phyloP scores from a whole-genome alignment of 2,888 invertebrate genomes.

The Cordilura impudica region DNA sequence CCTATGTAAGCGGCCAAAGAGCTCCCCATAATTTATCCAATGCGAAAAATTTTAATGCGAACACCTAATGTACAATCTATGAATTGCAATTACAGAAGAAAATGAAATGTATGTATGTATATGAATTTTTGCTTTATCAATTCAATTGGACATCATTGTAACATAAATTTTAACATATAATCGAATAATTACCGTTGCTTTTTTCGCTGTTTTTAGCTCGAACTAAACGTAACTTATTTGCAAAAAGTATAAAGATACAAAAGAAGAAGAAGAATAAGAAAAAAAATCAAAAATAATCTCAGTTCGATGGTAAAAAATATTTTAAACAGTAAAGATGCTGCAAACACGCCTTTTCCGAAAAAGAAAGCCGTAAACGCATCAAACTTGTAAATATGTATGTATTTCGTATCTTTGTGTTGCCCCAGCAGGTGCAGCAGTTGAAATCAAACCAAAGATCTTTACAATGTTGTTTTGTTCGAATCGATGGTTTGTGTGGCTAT shows the following conservation, averaged over 20 bases:
- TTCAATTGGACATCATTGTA: slow-evolving; percentile 46
- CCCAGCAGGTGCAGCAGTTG: slow-evolving; percentile 25
- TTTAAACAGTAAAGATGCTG: slow-evolving; percentile 13
- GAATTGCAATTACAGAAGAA: neutral
- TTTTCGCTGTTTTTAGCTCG: slow-evolving; percentile 13
- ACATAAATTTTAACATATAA: slow-evolving; percentile 49
- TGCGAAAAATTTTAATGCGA: neutral
- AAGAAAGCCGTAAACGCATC: slow-evolving; percentile 49
- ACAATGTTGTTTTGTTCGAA: slow-evolving; percentile 30
- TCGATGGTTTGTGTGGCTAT: slow-evolving; percentile 22
- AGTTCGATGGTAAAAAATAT: slow-evolving; percentile 35
- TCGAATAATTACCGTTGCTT: slow-evolving; percentile 51
- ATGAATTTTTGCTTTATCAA: slow-evolving; percentile 43
- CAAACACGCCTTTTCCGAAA: slow-evolving; percentile 44
- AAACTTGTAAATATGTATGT: slow-evolving; percentile 24
- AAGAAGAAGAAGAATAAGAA: neutral
- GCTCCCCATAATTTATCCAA: neutral
- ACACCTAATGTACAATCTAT: neutral
- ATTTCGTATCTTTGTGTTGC: neutral
- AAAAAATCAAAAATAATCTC: slow-evolving; percentile 42
- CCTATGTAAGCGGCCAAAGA: neutral
- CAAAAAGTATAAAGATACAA: slow-evolving; percentile 14
- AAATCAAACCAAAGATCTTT: slow-evolving; percentile 52
- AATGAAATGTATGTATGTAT: slow-evolving; percentile 8
- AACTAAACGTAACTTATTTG: slow-evolving; percentile 18